Base-by-base conservation (phyloP, 1,140 invertebrate species). In the Drosophila micromelanica region DNA sequence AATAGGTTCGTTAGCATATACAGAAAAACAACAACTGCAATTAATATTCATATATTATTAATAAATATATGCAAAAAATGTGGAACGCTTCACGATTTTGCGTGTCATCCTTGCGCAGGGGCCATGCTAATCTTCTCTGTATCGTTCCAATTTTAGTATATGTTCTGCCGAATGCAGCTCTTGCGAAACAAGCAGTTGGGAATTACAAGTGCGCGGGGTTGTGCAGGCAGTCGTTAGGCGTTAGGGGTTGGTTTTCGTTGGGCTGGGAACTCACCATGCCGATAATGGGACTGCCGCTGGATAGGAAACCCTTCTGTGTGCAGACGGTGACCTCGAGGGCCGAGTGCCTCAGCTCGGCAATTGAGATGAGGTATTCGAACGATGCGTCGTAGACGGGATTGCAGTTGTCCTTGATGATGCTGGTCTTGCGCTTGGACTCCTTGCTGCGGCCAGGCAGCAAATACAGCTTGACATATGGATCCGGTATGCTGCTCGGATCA, bases 111-210 rank as follows among this genome's bases (percentile, higher is more conserved):
- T 96, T 96, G 95, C 96, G 96, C 95, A 97, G 95, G 95, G 96
- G 96, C 96, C 96, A 97, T 97, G 96, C 96, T 97, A 97, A 97
- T 97, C 96, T 96, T 96, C 96, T 96, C 96, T 96, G 96, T 96
- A 96, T 97, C 95, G 95, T 96, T 97, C 96, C 95, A 95, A 95
- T 95, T 95, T 95, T 95, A 95, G 94, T 95, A 95, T 95, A 95
- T 95, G 94, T 95, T 95, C 94, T 94, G 94, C 94, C 94, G 94
- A 95, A 85, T 12, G 5, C 0, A 11, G 1, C 0, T 0, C 0
- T 0, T 0, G 1, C 9, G 0, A 49, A 85, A 86, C n/a, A 52
- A 5, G 13, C 3, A 64, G 32, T 76, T 86, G 79, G 15, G 80
- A 90, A 90, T 90, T 60, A 42, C 43, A 81, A 81, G 54, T 3